Evolutionary conservation across 2,888 invertebrate species (phyloP), one percentile per base, ranked within the genome.

Genomic region (Anarsia innoxiella): DNA sequence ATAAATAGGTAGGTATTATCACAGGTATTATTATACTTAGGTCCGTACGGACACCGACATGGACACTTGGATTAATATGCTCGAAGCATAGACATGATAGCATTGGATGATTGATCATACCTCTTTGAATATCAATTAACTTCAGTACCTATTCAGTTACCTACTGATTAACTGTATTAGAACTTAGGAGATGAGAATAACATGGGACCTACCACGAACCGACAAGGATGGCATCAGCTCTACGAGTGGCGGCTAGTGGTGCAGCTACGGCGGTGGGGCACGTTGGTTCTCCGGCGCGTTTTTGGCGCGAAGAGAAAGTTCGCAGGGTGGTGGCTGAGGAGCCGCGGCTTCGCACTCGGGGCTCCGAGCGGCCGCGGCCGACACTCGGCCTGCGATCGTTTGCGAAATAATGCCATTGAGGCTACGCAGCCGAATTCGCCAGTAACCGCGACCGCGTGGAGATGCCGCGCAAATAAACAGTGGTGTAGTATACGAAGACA

Each of bases 371-470:
- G 74, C 72, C 73, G 77, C n/a, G 75, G 78, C 75, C 82, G 77
- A 69, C 75, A 73, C 70, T 73, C 75, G 75, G 73, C 74, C 73
- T 60, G 70, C 67, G 66, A 64, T 63, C 62, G 67, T 71, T 79
- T 72, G 79, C 79, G 76, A 78, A 78, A 77, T 69, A 74, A 80
- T 82, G 80, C 69, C 74, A 68, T 67, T 69, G 68, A 63, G 65
- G 61, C 56, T 61, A 61, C 59, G 62, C 59, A 67, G 57, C 64
- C 70, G 57, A 73, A 73, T 63, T 70, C 58, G 70, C 58, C 69
- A 74, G 71, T 76, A 67, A 70, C 47, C 69, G 66, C 65, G 66
- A 57, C 44, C 63, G 56, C 57, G 65, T 65, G 62, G 76, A 74
- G 68, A 82, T 83, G 83, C 63, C 76, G 75, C 71, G 67, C 68